A percentile compares a stretch with the other conserved stretches of the same genome.
These are phyloP conservation scores for Lacanobia wlatinum DNA, from an alignment of 2,888 invertebrate genomes.

Conservation along the genomic window DNA sequence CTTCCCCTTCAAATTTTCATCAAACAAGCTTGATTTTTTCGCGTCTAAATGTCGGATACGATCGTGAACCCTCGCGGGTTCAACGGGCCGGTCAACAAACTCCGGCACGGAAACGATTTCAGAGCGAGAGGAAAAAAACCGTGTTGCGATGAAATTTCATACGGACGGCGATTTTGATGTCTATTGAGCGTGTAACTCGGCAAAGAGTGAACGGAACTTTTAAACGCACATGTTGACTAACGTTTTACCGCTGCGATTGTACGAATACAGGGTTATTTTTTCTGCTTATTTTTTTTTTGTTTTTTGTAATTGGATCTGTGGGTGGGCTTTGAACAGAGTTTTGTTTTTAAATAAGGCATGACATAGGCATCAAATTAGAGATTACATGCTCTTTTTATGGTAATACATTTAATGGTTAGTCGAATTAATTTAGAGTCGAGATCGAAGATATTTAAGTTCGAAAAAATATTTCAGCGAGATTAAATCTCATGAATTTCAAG, in stretches of 20 bases:
- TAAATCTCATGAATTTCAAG: slow-evolving; percentile 14
- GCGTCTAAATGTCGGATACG: slow-evolving; percentile 77
- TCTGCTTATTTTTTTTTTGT: slow-evolving; percentile 22
- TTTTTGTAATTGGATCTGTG: slow-evolving; percentile 46
- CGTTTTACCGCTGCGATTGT: slow-evolving; percentile 59
- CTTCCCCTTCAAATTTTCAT: slow-evolving; percentile 63
- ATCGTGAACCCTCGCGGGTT: slow-evolving; percentile 81
- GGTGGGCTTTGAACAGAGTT: slow-evolving; percentile 44
- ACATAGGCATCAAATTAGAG: slow-evolving; percentile 36
- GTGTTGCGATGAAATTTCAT: slow-evolving; percentile 80
- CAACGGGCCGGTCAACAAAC: slow-evolving; percentile 77
- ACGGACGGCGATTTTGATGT: slow-evolving; percentile 75
- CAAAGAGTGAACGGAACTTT: slow-evolving; percentile 63
- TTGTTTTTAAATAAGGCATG: slow-evolving; percentile 50
- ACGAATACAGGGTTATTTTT: slow-evolving; percentile 36
- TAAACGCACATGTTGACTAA: slow-evolving; percentile 57
- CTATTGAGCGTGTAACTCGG: slow-evolving; percentile 76
- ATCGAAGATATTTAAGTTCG: not conserved
- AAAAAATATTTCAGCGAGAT: not conserved
- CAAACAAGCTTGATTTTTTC: slow-evolving; percentile 66
- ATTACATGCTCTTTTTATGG: slow-evolving; percentile 27
- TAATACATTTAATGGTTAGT: slow-evolving; percentile 14
- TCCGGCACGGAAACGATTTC: slow-evolving; percentile 69
- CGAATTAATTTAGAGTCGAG: slow-evolving; percentile 3
- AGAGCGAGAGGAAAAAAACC: slow-evolving; percentile 69